These are phyloP conservation scores for Melanostigma gelatinosum DNA, from an alignment of 2,113 vertebrate species.

Conservation along the genomic window DNA sequence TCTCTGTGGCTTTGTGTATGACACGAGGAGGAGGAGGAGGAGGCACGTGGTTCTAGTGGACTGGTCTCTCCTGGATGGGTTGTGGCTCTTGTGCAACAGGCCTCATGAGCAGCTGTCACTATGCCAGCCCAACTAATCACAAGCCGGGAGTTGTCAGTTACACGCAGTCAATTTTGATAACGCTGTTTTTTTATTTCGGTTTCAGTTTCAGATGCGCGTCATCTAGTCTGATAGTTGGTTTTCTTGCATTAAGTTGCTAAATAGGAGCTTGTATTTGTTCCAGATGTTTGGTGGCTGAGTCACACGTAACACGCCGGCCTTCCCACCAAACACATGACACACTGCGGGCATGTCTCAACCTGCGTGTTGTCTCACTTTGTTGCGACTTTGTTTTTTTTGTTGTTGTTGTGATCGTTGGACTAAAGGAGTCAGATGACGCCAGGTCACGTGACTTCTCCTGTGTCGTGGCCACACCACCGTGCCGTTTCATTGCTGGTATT, in stretches of 20 bases:
- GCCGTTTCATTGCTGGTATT: neutral
- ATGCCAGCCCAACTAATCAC: slow-evolving; percentile 29
- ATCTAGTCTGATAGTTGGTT: neutral
- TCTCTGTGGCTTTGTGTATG: slow-evolving; percentile 1
- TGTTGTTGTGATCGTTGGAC: neutral
- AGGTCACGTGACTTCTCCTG: slow-evolving; percentile 17
- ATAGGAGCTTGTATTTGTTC: neutral
- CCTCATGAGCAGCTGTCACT: slow-evolving; percentile 31
- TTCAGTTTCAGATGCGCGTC: slow-evolving; percentile 4
- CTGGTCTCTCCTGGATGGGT: slow-evolving; percentile 24
- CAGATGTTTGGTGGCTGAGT: neutral
- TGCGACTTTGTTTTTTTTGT: slow-evolving; percentile 4
- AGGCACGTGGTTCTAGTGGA: slow-evolving; percentile 20
- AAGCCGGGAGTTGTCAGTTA: neutral
- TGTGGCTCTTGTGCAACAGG: slow-evolving; percentile 34
- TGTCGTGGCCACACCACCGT: neutral
- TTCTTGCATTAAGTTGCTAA: neutral
- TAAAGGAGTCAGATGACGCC: slow-evolving; percentile 35
- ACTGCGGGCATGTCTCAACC: slow-evolving; percentile 31
- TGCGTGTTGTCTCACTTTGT: slow-evolving; percentile 5
- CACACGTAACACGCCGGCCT: neutral
- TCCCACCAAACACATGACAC: neutral
- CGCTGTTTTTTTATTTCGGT: neutral
- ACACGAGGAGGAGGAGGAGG: slow-evolving; percentile 3
- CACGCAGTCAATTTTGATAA: neutral